phyloP scores from a whole-genome alignment of 92 coral and sea anemone species.

The Actinernus sp. region DNA sequence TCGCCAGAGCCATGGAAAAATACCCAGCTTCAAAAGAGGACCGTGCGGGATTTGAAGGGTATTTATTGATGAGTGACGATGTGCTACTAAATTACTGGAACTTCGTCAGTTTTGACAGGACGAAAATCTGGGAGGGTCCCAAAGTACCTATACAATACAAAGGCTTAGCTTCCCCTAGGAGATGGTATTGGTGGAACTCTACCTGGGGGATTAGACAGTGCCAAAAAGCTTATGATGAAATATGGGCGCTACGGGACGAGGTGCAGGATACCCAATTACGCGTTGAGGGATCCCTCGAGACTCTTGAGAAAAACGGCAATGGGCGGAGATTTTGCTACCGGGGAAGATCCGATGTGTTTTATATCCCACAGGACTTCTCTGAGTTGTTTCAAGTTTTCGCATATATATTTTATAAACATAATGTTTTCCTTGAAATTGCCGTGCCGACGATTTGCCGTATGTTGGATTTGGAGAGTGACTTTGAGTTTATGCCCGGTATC shows the following conservation, averaged over 20 bases:
- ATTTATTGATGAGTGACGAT: conserved; percentile 84
- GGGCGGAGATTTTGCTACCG: conserved; percentile 63
- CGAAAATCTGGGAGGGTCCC: conserved; percentile 87
- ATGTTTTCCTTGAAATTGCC: conserved; percentile 87
- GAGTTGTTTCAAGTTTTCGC: conserved; percentile 66
- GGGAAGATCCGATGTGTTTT: conserved; percentile 89
- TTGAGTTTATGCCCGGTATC: conserved; percentile 78
- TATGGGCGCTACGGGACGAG: conserved; percentile 42
- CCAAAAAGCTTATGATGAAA: conserved; percentile 78
- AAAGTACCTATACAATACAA: conserved; percentile 44
- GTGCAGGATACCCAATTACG: not conserved
- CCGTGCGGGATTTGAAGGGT: conserved; percentile 32
- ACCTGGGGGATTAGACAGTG: conserved; percentile 78
- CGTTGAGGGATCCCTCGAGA: conserved; percentile 10
- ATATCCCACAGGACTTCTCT: conserved; percentile 73
- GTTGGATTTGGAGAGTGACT: conserved; percentile 64
- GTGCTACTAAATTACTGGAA: conserved; percentile 90
- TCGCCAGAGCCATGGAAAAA: conserved; percentile 82
- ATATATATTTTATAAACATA: conserved; percentile 76
- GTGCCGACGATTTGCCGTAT: conserved; percentile 86
- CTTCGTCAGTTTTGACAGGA: conserved; percentile 51
- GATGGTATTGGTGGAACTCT: conserved; percentile 93
- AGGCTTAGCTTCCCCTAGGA: conserved; percentile 41
- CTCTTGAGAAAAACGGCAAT: conserved; percentile 56
- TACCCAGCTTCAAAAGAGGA: conserved; percentile 17